Evolutionary conservation across 2,797 vertebrate genomes (phyloP).

Genomic region (Fringilla coelebs): DNA sequence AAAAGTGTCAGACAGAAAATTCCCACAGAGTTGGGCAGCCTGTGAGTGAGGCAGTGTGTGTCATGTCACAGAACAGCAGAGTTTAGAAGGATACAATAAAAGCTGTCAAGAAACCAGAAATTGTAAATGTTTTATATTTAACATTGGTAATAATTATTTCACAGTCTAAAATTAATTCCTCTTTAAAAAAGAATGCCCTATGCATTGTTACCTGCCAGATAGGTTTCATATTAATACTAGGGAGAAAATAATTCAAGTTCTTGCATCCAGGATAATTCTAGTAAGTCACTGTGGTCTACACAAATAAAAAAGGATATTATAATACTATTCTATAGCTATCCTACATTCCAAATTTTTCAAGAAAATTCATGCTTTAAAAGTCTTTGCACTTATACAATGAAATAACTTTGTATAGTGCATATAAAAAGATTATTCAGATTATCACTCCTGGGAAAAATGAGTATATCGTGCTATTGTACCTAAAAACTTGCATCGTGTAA

Average conservation of each 20-base stretch:
- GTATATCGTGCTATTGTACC: not conserved
- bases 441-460: not conserved
- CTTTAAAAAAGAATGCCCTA: not conserved
- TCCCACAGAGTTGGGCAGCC: not conserved
- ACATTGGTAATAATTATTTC: not conserved
- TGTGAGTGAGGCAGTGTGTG: not conserved
- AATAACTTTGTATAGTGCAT: not conserved
- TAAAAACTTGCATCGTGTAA: not conserved
- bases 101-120: not conserved
- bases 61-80: not conserved
- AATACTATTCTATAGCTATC: not conserved
- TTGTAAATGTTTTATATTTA: slow-evolving; percentile 6
- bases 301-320: not conserved
- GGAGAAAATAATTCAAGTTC: slow-evolving; percentile 37
- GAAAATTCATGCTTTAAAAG: not conserved
- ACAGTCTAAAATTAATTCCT: not conserved
- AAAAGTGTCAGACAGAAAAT: not conserved
- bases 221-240: not conserved
- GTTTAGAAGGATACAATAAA: not conserved
- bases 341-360: not conserved
- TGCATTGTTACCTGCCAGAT: not conserved
- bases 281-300: not conserved
- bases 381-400: not conserved
- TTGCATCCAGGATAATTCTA: slow-evolving; percentile 20
- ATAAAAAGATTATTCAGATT: slow-evolving; percentile 6